A percentile compares a stretch with the other conserved stretches of the same genome.
Conservation (phyloP, 2,888 invertebrate genomes). For the Candidula unifasciata region DNA sequence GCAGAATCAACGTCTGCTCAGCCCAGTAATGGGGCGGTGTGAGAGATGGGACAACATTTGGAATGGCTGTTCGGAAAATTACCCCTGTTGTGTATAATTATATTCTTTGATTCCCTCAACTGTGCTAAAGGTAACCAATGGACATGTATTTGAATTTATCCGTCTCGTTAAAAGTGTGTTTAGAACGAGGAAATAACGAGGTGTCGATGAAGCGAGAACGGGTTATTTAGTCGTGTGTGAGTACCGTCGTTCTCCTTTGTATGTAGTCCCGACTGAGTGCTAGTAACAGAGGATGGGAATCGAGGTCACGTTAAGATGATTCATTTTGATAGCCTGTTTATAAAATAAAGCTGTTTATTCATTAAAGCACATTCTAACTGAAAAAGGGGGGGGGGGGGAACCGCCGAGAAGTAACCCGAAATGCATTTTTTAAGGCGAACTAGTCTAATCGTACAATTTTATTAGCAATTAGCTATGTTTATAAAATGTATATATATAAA, state of each 20-base stretch:
- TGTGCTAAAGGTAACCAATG: conserved; percentile 18
- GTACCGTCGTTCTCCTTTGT: conserved; percentile 23
- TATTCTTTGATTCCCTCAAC: background rate
- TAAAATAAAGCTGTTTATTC: background rate
- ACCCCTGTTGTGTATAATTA: conserved; percentile 6
- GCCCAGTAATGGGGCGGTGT: conserved; percentile 36
- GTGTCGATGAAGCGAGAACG: background rate
- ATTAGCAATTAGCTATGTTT: too few species aligned
- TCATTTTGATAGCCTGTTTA: background rate
- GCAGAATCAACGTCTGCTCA: conserved; percentile 9
- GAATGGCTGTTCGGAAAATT: conserved; percentile 34
- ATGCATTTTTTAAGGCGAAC: too few species aligned
- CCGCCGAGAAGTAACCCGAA: too few species aligned
- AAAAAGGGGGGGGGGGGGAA: too few species aligned
- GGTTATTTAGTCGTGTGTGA: conserved; percentile 3
- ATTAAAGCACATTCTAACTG: too few species aligned
- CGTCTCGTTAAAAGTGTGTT: too few species aligned
- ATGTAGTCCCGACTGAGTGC: conserved; percentile 9
- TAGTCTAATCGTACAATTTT: too few species aligned
- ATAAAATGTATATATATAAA: too few species aligned
- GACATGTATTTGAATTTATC: too few species aligned
- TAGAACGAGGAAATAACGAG: too few species aligned
- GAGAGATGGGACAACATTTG: conserved; percentile 40
- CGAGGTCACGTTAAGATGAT: conserved; percentile 32
- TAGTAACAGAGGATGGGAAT: conserved; percentile 21